Percentiles rank a stretch among this genome's conserved stretches.
These are phyloP conservation scores for Pegoplata infirma DNA, from an alignment of 2,888 invertebrate species.

Conservation along the genomic window DNA sequence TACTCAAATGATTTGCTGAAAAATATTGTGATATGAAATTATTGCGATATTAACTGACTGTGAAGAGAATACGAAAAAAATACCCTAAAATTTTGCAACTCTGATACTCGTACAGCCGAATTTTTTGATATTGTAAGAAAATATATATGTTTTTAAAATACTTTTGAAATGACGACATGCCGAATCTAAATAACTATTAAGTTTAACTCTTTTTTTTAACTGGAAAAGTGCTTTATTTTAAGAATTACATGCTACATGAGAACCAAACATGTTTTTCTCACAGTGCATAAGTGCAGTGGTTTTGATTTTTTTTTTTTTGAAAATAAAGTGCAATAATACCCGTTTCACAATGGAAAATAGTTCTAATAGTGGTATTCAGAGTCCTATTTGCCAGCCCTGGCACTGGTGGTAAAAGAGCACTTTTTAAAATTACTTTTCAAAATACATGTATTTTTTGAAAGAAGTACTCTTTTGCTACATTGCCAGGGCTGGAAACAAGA, in stretches of 20 bases:
- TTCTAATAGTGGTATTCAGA: no score
- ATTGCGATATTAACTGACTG: neutral
- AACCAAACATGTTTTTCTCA: constrained; percentile 57
- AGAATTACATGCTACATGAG: constrained; percentile 52
- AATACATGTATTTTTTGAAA: no score
- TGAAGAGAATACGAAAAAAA: neutral
- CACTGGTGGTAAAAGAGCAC: no score
- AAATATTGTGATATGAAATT: neutral
- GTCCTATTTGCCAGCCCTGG: no score
- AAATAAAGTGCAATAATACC: neutral
- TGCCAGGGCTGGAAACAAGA: no score
- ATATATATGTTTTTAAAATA: constrained; percentile 25
- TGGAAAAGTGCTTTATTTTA: constrained; percentile 31
- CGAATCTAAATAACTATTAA: constrained; percentile 25
- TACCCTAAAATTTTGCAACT: neutral
- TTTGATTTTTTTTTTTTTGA: neutral
- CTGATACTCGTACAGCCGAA: constrained; percentile 29
- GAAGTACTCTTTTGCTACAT: no score
- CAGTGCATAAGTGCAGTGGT: constrained; percentile 47
- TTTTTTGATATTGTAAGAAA: constrained; percentile 32
- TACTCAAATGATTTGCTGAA: neutral
- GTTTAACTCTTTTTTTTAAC: constrained; percentile 12
- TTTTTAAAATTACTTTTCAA: no score
- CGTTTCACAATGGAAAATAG: neutral
- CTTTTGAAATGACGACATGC: constrained; percentile 41